Conservation (phyloP, 2,888 invertebrate genomes). For the Pimpla rufipes region DNA sequence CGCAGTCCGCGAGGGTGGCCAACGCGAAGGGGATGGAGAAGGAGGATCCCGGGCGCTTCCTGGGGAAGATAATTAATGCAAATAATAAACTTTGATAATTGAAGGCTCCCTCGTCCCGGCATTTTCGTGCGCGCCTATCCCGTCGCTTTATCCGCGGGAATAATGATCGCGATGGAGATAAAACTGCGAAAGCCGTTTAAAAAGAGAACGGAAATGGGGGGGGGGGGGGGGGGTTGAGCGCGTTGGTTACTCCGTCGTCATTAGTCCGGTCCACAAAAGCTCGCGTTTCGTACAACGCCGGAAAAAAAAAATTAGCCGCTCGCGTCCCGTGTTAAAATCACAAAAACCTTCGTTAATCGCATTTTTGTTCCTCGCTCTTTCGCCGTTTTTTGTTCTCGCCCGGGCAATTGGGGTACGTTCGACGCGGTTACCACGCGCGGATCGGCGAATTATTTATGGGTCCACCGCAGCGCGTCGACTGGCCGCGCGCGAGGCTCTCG, state of each 20-base stretch:
- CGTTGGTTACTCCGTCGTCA: neutral
- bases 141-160: neutral
- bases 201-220: neutral
- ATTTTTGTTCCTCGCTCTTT: conserved; percentile 33
- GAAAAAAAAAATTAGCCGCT: conserved; percentile 14
- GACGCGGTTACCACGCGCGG: conserved; percentile 8
- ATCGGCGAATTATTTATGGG: conserved; percentile 40
- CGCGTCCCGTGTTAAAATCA: neutral
- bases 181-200: neutral
- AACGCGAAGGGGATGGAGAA: too few relatives aligned
- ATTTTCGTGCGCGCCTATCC: neutral
- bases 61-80: conserved; percentile 41
- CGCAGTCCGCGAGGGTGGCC: conserved; percentile 15
- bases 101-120: neutral
- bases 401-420: neutral
- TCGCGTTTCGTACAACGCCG: neutral
- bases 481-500: neutral
- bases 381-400: neutral
- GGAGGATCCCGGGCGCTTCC: conserved; percentile 1
- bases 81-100: conserved; percentile 42
- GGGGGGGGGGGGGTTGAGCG: neutral
- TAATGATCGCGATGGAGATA: neutral
- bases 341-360: conserved; percentile 38
- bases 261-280: neutral
- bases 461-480: neutral